Percentiles rank a stretch among this genome's conserved stretches.
phyloP scores from a whole-genome alignment of 2,888 invertebrate genomes.

The Zonitis immaculata region DNA sequence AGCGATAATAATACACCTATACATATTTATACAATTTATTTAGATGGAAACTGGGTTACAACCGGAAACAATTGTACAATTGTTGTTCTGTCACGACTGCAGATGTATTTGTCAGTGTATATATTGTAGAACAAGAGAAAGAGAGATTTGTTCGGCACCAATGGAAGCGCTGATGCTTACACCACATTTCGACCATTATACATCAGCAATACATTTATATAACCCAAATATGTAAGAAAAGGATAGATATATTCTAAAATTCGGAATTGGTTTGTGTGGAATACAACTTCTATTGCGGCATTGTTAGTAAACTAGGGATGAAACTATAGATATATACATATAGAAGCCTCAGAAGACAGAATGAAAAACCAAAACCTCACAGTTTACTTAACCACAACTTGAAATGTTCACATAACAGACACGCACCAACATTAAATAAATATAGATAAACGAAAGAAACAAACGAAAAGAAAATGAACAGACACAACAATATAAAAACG shows the following conservation, averaged over 20 bases:
- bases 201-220: slow-evolving; percentile 3
- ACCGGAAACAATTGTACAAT: slow-evolving; percentile 37
- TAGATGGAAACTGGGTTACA: slow-evolving; percentile 10
- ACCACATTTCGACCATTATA: slow-evolving; percentile 28
- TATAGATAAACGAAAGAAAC: not conserved
- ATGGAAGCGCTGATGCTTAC: slow-evolving; percentile 29
- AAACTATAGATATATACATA: no score
- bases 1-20: slow-evolving; percentile 5
- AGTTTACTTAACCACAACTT: not conserved
- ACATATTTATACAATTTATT: not conserved
- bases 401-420: not conserved
- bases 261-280: not conserved
- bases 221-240: not conserved
- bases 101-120: slow-evolving; percentile 38
- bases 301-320: not conserved
- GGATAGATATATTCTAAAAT: not conserved
- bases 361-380: not conserved
- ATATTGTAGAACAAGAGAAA: slow-evolving; percentile 5
- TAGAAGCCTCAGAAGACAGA: not conserved
- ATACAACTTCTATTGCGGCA: not conserved
- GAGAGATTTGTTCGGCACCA: slow-evolving; percentile 34
- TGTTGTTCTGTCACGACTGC: slow-evolving; percentile 30
- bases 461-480: not conserved
- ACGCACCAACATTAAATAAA: not conserved
- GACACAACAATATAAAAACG: no score